Base-by-base conservation (phyloP, 53 echinoderm and acorn worm species). In the Stichopus horrens region DNA sequence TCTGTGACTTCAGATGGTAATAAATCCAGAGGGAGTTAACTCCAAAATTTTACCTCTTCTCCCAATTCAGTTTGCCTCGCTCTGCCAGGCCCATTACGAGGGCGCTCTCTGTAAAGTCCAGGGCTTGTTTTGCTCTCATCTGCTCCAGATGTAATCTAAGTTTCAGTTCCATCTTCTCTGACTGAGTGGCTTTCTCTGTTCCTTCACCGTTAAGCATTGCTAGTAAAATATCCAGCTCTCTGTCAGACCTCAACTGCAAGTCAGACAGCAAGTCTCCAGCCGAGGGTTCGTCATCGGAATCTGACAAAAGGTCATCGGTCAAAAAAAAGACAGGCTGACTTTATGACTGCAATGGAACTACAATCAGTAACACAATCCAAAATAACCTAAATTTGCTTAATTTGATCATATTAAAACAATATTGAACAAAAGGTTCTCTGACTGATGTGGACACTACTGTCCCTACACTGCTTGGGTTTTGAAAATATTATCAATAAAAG, bases 21-120 rank as follows among this genome's bases (percentile, higher is more conserved):
- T 37, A 37, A 37, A 37, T 37, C 37, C 37, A 37, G 37, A 37
- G 37, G 37, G 68, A 67, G 13, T 67, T 1, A 67, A 14, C 68
- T 67, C 11, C 1, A 1, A 67, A 67, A 67, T 67, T 75, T 10
- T 86, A 98, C 99, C 91, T 96, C 73, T 95, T 94, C 65, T 96
- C 95, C 90, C 94, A 90, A 77, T 93, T 96, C 23, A 94, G 86
- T 81, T 90, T 91, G 88, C 91, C 93, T 74, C 99, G 93, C 79
- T 96, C 96, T n/a, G 96, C 89, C 83, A 98, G 58, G 5, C 99
- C 99, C 53, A 98, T 86, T 58, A 96, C 76, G 63, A 98, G 79
- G 63, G 99, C 99, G 5, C 93, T 92, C 76, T 94, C 93, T 52
- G 92, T 96, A 92, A 98, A 98, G 74, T 92, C 93, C 8, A 90